Evolutionary conservation across 2,113 vertebrate species (phyloP).

Genomic region (human (Homo sapiens)): GRCh38 chr13:98297501-98298000

Average conservation of each 20-base stretch:
- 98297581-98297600: constrained; percentile 15
- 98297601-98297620: not conserved
- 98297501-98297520: not conserved
- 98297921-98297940: not conserved
- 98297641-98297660: fast-evolving
- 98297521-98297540: not conserved
- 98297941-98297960: not conserved
- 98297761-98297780: not conserved
- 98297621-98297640: not conserved
- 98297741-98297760: not conserved
- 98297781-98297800: not conserved
- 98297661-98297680: not conserved
- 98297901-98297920: not conserved
- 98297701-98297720: not conserved
- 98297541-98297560: not conserved
- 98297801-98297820: not conserved
- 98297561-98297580: constrained; percentile 2
- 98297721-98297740: not conserved
- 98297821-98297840: not conserved
- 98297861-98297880: not conserved
- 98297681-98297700: not conserved
- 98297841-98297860: not conserved
- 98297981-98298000: constrained; percentile 13
- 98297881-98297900: not conserved
- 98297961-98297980: not conserved